These are phyloP conservation scores for Cabera pusaria DNA, from an alignment of 2,888 invertebrate genomes.

Conservation along the genomic window DNA sequence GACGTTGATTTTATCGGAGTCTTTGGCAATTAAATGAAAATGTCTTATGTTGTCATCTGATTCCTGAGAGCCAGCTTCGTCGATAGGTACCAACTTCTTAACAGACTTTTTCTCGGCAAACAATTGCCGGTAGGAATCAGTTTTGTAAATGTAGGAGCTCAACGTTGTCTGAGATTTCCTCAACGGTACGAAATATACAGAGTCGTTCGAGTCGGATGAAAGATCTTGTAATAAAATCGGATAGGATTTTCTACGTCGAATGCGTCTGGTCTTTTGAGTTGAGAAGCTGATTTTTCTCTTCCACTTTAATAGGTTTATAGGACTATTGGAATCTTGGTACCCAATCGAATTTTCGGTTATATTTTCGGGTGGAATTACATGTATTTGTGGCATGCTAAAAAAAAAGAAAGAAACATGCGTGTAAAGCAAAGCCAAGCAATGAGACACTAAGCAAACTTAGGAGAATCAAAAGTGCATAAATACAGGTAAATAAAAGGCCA, in stretches of 20 bases:
- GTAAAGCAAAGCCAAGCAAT: conserved; percentile 31
- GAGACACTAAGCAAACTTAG: too few relatives aligned
- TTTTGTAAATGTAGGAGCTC: conserved; percentile 54
- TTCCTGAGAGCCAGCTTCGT: conserved; percentile 43
- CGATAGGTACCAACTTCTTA: conserved; percentile 47
- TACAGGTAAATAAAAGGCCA: too few relatives aligned
- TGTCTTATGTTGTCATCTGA: conserved; percentile 13
- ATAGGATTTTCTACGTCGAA: conserved; percentile 34
- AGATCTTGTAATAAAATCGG: conserved; percentile 39
- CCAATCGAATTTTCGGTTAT: conserved; percentile 46
- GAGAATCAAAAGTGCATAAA: not conserved
- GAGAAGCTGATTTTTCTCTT: conserved; percentile 44
- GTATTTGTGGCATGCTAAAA: conserved; percentile 44
- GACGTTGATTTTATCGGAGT: conserved; percentile 15
- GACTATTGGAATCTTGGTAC: conserved; percentile 64
- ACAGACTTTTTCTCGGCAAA: conserved; percentile 44
- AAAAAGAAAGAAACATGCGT: conserved; percentile 30
- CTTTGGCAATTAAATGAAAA: conserved; percentile 27
- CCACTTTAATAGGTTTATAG: conserved; percentile 39
- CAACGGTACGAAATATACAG: conserved; percentile 36
- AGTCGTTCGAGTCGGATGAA: conserved; percentile 53
- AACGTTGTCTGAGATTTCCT: conserved; percentile 30
- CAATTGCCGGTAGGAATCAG: conserved; percentile 61
- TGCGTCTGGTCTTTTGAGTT: conserved; percentile 31
- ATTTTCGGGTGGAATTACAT: conserved; percentile 36